Percentiles rank a stretch among this genome's conserved stretches.
Evolutionary conservation across 2,888 invertebrate species (phyloP).

Genomic region (Drosophila meridiana): DNA sequence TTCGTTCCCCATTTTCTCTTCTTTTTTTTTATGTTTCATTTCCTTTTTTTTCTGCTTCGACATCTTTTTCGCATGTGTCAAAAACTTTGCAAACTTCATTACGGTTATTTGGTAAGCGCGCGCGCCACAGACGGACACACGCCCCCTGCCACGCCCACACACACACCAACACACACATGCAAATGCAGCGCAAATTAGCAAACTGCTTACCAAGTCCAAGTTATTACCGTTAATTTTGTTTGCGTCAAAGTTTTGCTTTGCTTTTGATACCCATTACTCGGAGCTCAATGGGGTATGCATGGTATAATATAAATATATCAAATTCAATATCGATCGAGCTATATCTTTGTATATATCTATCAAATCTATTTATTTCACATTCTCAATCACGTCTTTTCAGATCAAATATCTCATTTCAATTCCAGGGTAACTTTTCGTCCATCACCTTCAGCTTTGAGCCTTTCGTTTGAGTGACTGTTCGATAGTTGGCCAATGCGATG

Average conservation of each 20-base stretch:
- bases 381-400: too few species aligned
- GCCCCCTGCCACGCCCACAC: slow-evolving; percentile 31
- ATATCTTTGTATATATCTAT: not conserved
- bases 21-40: slow-evolving; percentile 11
- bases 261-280: slow-evolving; percentile 28
- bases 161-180: slow-evolving; percentile 50
- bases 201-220: slow-evolving; percentile 67
- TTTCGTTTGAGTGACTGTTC: slow-evolving; percentile 38
- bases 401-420: not conserved
- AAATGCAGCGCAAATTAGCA: slow-evolving; percentile 66
- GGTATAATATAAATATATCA: not conserved
- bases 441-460: not conserved
- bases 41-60: slow-evolving; percentile 29
- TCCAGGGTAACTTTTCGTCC: slow-evolving; percentile 3
- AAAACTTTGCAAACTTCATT: slow-evolving; percentile 77
- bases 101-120: slow-evolving; percentile 65
- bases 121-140: slow-evolving; percentile 17
- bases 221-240: slow-evolving; percentile 78
- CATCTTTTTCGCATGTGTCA: slow-evolving; percentile 70
- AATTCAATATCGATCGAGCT: too few species aligned
- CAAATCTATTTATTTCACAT: too few species aligned
- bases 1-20: not conserved
- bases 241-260: slow-evolving; percentile 66
- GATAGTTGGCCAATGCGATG: slow-evolving; percentile 19
- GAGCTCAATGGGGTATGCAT: not conserved